Evolutionary conservation across 2,888 invertebrate species (phyloP).

Genomic region (Drosophila prolongata): DNA sequence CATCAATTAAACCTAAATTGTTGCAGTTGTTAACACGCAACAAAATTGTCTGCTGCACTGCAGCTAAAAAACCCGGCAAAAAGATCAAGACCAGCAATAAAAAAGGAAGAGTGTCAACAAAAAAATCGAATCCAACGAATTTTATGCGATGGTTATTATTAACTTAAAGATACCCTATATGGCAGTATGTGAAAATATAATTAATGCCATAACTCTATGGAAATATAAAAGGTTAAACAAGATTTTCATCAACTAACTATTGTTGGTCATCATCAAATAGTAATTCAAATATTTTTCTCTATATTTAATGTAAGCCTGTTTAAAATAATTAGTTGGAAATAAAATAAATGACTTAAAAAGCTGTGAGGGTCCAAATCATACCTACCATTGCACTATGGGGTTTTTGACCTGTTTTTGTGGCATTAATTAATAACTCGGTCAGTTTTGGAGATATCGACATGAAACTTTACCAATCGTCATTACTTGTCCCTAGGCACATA

Average conservation of each 20-base stretch:
- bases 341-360: neutral
- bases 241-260: neutral
- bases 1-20: constrained; percentile 80
- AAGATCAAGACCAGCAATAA: constrained; percentile 18
- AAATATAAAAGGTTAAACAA: too few species aligned
- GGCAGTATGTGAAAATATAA: rapidly evolving
- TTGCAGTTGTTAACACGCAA: constrained; percentile 81
- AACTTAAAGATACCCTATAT: constrained; percentile 15
- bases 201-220: too few species aligned
- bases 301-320: too few species aligned
- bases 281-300: too few species aligned
- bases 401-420: too few species aligned
- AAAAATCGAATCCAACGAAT: constrained; percentile 26
- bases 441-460: too few species aligned
- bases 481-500: too few species aligned
- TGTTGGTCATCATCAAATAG: too few species aligned
- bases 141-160: neutral
- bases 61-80: constrained; percentile 57
- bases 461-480: too few species aligned
- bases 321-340: neutral
- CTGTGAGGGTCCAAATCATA: neutral
- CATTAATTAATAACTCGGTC: too few species aligned
- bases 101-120: constrained; percentile 35
- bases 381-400: too few species aligned
- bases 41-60: constrained; percentile 78